Base-by-base conservation (phyloP, 2,888 invertebrate genomes). In the Lamellibrachia columna region DNA sequence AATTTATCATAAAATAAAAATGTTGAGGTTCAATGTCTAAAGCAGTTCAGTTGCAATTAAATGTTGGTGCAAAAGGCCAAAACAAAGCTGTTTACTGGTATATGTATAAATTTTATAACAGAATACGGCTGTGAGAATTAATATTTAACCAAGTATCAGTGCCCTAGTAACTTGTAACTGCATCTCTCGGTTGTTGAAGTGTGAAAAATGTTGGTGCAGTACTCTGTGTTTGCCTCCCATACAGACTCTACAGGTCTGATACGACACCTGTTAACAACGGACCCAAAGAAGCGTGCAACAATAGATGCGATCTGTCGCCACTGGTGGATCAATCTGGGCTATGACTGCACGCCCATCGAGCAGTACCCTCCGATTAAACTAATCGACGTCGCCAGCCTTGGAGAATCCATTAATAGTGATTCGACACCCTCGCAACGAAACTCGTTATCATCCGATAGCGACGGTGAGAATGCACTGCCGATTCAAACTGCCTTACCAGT, bases 251-350 rank as follows among this genome's bases (percentile, higher is more conserved):
- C 99, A 7, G 98, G 98, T 92, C 97, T 99, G 92, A 99, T 99
- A 94, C 97, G 98, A 92, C 98, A 98, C 95, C 98, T 99, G 98
- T 97, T 99, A 95, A 98, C 98, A 0, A 99, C 99, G 90, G 98
- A 98, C 95, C 98, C 99, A 0, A 97, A 98, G 92, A 98, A 98
- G 95, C 97, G 99, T 94, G 99, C 99, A 9, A 98, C 98, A 95
- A 98, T 99, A 94, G 98, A 98, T 94, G 98, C 98, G 96, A 99
- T 99, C 94, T 99, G 99, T 96, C 98, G 98, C 91, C 98, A 99
- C 97, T 98, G 98, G 98, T 99, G 99, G 99, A 98, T 99, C 93
- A 99, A 99, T 94, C 94, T 96, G 52, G 95, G 95, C 60, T 95
- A 95, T 93, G 94, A 94, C 28, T 93, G 94, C 90, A 95, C 95